Percentiles rank a stretch among this genome's conserved stretches.
Evolutionary conservation across 2,888 invertebrate genomes (phyloP).

Genomic region (Ditylenchus weischeri): DNA sequence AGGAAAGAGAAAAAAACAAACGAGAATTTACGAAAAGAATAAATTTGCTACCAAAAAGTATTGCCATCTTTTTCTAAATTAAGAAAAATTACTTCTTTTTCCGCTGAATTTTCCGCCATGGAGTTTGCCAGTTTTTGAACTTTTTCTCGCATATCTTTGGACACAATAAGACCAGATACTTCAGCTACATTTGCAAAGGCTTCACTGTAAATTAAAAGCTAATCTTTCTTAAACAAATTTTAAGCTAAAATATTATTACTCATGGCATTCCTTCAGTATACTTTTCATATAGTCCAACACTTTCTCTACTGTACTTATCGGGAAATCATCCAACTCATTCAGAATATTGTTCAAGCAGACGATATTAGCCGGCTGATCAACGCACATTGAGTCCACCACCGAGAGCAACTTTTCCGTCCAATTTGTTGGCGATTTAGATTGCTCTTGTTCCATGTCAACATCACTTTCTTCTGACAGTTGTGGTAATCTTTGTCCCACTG

Average conservation of each 20-base stretch:
- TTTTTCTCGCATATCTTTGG: background rate
- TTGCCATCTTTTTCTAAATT: too few species aligned
- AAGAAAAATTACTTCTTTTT: too few species aligned
- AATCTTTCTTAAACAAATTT: too few species aligned
- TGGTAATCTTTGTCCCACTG: too few species aligned
- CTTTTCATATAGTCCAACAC: background rate
- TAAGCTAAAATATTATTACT: background rate
- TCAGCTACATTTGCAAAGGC: conserved; percentile 1
- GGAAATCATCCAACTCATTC: conserved; percentile 33
- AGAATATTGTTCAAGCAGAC: conserved; percentile 30
- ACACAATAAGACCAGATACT: background rate
- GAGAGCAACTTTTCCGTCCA: background rate
- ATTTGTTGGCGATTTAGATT: background rate
- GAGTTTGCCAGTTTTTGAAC: background rate
- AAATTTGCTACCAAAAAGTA: too few species aligned
- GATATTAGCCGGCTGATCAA: conserved; percentile 21
- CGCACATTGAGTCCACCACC: conserved; percentile 20
- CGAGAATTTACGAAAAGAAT: too few species aligned
- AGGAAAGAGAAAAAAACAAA: too few species aligned
- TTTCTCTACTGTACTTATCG: conserved; percentile 5
- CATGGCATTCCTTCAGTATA: conserved; percentile 7
- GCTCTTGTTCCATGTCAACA: background rate
- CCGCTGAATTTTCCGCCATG: background rate
- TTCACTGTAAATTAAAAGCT: background rate
- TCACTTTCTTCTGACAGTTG: background rate